Evolutionary conservation across 2,113 vertebrate species (phyloP).

Genomic region (Hydrochoerus hydrochaeris): DNA sequence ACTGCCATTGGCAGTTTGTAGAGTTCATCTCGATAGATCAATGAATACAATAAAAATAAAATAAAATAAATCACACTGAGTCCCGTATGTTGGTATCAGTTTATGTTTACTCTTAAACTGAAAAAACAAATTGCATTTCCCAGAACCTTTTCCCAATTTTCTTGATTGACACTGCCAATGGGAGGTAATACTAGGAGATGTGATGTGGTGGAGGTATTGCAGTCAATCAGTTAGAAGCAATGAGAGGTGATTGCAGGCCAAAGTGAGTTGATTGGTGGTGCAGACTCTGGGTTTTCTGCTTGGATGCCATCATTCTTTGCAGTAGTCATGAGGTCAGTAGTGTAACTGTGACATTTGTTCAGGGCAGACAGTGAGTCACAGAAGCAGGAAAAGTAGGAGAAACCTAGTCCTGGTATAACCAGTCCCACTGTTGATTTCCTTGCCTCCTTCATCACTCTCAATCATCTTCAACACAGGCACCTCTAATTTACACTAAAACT

Average conservation of each 20-base stretch:
- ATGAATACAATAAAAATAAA: conserved; percentile 3
- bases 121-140: neutral
- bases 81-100: neutral
- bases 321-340: neutral
- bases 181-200: neutral
- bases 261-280: neutral
- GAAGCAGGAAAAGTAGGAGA: neutral
- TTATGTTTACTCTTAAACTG: neutral
- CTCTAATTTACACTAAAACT: neutral
- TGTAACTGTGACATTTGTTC: neutral
- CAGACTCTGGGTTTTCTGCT: neutral
- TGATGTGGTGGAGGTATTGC: too few relatives aligned
- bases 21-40: conserved; percentile 62
- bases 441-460: neutral
- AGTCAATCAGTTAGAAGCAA: neutral
- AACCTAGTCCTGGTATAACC: neutral
- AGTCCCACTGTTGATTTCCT: neutral
- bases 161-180: neutral
- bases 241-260: neutral
- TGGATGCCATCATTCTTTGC: neutral
- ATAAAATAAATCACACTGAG: neutral
- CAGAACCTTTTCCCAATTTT: neutral
- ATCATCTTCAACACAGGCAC: neutral
- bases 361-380: neutral
- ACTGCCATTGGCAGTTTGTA: conserved; percentile 36